Evolutionary conservation across 2,113 vertebrate species (phyloP).

Genomic region (Cryptomyrus ogoouensis): DNA sequence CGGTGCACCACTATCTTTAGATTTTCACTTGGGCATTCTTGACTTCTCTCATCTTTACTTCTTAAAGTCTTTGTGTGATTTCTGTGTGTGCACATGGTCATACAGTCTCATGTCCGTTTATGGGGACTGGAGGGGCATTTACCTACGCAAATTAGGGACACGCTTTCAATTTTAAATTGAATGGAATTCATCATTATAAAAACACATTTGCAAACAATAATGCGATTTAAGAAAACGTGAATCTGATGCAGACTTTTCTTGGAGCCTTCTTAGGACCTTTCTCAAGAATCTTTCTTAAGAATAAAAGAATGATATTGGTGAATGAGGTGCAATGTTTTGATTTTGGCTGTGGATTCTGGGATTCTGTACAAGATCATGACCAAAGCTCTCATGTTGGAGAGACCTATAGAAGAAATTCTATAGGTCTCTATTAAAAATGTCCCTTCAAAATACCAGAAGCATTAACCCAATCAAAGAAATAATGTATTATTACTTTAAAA

Average conservation of each 20-base stretch:
- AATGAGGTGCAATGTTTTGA: not conserved
- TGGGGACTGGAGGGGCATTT: not conserved
- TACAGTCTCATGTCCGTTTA: not conserved
- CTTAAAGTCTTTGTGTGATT: not conserved
- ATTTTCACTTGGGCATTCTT: not conserved
- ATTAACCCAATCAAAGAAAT: not conserved
- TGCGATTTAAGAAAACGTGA: not conserved
- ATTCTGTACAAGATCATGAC: not conserved
- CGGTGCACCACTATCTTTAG: not conserved
- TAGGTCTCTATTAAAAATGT: not conserved
- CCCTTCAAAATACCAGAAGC: not conserved
- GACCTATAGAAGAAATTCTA: not conserved
- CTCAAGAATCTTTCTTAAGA: not conserved
- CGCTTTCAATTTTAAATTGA: not conserved
- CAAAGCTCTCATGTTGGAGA: not conserved
- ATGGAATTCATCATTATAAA: not conserved
- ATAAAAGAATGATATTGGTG: not conserved
- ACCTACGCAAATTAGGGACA: not conserved
- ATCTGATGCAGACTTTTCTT: not conserved
- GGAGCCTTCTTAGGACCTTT: not conserved
- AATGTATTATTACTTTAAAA: not conserved
- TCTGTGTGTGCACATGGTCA: not conserved
- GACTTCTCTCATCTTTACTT: not conserved
- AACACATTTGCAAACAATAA: not conserved
- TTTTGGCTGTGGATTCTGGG: not conserved